These are phyloP conservation scores for Spialia ferax DNA, from an alignment of 2,888 invertebrate genomes.

Conservation along the genomic window DNA sequence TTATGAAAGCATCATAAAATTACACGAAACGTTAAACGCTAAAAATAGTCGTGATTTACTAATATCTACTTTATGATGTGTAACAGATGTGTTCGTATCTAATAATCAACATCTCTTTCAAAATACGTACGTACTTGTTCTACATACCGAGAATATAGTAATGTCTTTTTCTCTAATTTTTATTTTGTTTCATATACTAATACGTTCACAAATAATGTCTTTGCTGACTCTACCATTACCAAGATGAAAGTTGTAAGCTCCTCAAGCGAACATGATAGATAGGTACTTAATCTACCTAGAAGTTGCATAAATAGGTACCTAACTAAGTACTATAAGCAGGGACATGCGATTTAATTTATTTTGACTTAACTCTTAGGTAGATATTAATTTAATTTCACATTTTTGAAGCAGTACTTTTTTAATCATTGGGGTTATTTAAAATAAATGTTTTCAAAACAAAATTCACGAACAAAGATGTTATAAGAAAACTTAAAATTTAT, in stretches of 20 bases:
- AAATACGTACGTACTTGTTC: neutral
- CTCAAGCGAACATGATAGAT: neutral
- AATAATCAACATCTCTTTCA: neutral
- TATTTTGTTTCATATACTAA: neutral
- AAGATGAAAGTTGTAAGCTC: slow-evolving; percentile 10
- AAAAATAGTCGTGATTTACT: too few relatives aligned
- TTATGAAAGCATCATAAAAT: neutral
- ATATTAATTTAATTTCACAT: neutral
- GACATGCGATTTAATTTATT: neutral
- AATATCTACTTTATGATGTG: too few relatives aligned
- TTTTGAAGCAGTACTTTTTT: neutral
- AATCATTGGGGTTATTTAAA: neutral
- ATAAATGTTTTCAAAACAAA: slow-evolving; percentile 7
- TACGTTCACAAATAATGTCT: neutral
- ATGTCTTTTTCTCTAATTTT: neutral
- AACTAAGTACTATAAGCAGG: neutral
- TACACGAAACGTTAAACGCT: neutral
- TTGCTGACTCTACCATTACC: neutral
- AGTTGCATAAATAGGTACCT: neutral
- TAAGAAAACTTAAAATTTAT: neutral
- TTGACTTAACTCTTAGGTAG: neutral
- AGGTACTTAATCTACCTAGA: neutral
- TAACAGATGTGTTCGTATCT: too few relatives aligned
- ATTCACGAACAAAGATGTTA: neutral
- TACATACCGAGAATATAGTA: too few relatives aligned